Evolutionary conservation across 2,113 vertebrate species (phyloP), one percentile per base, ranked within the genome.

Genomic region (Nerophis lumbriciformis): DNA sequence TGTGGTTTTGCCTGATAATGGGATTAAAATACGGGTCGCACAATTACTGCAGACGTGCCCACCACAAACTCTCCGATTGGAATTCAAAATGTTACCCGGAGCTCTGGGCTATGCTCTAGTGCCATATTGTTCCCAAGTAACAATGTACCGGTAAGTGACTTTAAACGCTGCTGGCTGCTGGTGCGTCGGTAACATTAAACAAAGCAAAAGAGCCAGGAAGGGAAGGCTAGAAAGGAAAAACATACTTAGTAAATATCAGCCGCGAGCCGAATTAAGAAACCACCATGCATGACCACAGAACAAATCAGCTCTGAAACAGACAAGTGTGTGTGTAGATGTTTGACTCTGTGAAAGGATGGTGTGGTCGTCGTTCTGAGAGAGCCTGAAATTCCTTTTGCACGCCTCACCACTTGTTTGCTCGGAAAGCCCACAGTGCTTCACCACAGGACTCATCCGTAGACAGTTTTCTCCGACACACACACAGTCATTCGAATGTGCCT

Each of bases 371-470:
- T 65, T 81, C 48, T 70, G 51, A 76, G 57, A 61, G 62, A 63
- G 80, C 77, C 74, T 85, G 69, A 83, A 87, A 85, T 85, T 86
- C 65, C 61, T 83, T 85, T 86, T 81, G 57, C 80, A 85, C 67
- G 77, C 70, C 65, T 74, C 62, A 57, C 70, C 76, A 83, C 78
- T 87, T 80, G 79, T 83, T 87, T 86, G 81, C 73, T 85, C 39
- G 59, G 65, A 68, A 81, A 61, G 66, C 66, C n/a, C 35, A 63
- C 55, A 64, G 70, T 19, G 61, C 21, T 67, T 68, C 65, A 69
- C 81, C 79, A 65, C 81, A 82, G 76, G 72, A 84, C 80, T 84
- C 76, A 68, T 75, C 68, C 67, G 39, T 73, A 67, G 53, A 77
- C 73, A 84, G 67, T 63, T 74, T 63, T 75, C 53, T n/a, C 61